Evolutionary conservation across 2,797 vertebrate species (phyloP).

Genomic region (Acrocephalus scirpaceus): DNA sequence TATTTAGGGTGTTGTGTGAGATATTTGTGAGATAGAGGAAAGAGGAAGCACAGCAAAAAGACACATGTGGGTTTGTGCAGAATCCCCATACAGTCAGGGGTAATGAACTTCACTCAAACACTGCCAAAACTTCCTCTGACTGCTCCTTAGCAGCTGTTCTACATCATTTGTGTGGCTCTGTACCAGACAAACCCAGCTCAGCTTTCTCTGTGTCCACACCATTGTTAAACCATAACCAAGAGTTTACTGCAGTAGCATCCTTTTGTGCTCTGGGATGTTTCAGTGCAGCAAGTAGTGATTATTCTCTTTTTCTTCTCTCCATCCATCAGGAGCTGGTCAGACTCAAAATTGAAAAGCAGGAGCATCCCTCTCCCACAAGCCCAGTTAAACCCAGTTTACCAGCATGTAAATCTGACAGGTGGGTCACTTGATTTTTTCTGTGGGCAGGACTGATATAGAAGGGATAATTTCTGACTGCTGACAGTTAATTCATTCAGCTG

Average conservation of each 20-base stretch:
- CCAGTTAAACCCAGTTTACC: conserved; percentile 88
- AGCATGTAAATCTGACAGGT: conserved; percentile 86
- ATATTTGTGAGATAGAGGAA: background rate
- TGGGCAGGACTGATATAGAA: background rate
- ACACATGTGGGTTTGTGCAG: background rate
- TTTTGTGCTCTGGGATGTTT: background rate
- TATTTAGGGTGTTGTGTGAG: background rate
- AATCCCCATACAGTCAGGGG: background rate
- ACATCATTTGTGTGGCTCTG: background rate
- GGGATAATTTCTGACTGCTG: background rate
- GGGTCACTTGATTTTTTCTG: conserved; percentile 23
- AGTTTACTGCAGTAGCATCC: background rate
- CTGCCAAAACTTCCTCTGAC: background rate
- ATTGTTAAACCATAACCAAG: background rate
- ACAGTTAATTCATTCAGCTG: background rate
- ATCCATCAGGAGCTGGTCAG: conserved; percentile 88
- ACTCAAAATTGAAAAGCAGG: conserved; percentile 95
- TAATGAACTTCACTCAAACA: background rate
- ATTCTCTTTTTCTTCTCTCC: background rate
- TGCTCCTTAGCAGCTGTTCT: background rate
- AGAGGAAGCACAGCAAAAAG: background rate
- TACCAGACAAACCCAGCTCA: background rate
- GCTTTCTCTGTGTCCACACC: background rate
- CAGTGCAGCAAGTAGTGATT: background rate
- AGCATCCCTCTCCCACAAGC: conserved; percentile 91